phyloP scores from a whole-genome alignment of 2,888 invertebrate genomes.

The Gonocerus acuteangulatus region DNA sequence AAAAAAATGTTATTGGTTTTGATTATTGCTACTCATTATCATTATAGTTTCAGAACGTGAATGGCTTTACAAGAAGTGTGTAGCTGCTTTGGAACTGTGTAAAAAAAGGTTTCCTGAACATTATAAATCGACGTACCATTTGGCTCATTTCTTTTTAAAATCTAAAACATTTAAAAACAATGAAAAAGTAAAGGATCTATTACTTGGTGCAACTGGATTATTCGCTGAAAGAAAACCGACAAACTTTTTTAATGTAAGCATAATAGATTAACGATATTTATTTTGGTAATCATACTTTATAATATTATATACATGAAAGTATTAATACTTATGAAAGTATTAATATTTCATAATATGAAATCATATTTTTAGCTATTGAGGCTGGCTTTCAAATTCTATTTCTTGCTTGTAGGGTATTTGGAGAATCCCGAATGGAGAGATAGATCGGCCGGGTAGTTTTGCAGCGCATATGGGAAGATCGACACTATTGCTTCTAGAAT shows the following conservation, averaged over 20 bases:
- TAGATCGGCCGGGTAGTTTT: constrained; percentile 86
- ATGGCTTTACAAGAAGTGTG: constrained; percentile 56
- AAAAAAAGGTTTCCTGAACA: constrained; percentile 79
- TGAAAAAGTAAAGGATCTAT: constrained; percentile 60
- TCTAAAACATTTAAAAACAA: constrained; percentile 61
- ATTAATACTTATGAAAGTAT: too few species aligned
- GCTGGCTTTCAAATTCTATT: too few species aligned
- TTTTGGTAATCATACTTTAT: too few species aligned
- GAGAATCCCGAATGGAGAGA: constrained; percentile 82
- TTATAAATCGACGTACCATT: constrained; percentile 83
- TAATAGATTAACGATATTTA: too few species aligned
- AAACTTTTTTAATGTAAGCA: constrained; percentile 79
- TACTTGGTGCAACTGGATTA: constrained; percentile 66
- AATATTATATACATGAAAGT: too few species aligned
- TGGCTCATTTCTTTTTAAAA: constrained; percentile 75
- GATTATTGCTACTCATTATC: too few species aligned
- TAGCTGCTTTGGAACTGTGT: constrained; percentile 75
- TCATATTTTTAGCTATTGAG: too few species aligned
- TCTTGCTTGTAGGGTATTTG: constrained; percentile 75
- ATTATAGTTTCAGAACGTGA: constrained; percentile 32
- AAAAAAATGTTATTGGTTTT: too few species aligned
- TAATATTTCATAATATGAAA: too few species aligned
- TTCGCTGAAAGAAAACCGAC: constrained; percentile 75
- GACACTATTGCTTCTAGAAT: constrained; percentile 70
- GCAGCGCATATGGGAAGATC: constrained; percentile 84